Base-by-base conservation (phyloP, 2,888 invertebrate species). In the Minunthozetes semirufus region DNA sequence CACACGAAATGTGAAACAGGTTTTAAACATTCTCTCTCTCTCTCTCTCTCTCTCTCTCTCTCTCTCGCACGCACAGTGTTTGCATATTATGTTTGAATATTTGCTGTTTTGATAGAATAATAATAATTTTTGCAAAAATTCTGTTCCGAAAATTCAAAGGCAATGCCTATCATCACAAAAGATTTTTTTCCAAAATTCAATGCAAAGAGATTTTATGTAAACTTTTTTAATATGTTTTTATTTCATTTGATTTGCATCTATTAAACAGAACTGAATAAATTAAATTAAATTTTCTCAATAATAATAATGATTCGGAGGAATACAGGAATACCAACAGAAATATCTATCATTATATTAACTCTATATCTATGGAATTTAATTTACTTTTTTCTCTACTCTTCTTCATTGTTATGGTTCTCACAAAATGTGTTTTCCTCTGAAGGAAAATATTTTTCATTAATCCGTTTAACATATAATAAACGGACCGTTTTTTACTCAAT, bases 201-300 rank as follows among this genome's bases (percentile, higher is more conserved):
- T 63, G 27, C 68, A 68, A 42, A 42, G 46, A 19, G 38, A 42
- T 42, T 8, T 33, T 68, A 9, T 68, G 42, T 68, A 68, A 68
- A 68, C 68, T 68, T 68, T 68, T 63, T 68, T 68, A 68, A 68
- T 68, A 68, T 68, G 68, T 68, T 68, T 68, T 68, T 33, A 33
- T 33, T 33, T 33, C 68, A 68, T 68, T 68, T 68, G 68, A 68
- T 68, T 68, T 68, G 68, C 33, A 68, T 68, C 42, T n/a, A 63
- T 56, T 63, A 63, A 42, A 4, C 25, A n/a, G 33, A 33, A 25
- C 4, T 25, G 25, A 63, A 46, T 46, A 15, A 46, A 68, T 29
- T 13, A 68, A 38, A 68, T 68, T 29, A 15, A 29, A n/a, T 63
- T 38, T 33, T 33, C 11, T 15, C 29, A 61, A 61, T 17, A 19